A percentile compares a stretch with the other conserved stretches of the same genome.
These are phyloP conservation scores for Patiria miniata DNA, from an alignment of 35 echinoderm and acorn worm genomes.

Conservation along the genomic window DNA sequence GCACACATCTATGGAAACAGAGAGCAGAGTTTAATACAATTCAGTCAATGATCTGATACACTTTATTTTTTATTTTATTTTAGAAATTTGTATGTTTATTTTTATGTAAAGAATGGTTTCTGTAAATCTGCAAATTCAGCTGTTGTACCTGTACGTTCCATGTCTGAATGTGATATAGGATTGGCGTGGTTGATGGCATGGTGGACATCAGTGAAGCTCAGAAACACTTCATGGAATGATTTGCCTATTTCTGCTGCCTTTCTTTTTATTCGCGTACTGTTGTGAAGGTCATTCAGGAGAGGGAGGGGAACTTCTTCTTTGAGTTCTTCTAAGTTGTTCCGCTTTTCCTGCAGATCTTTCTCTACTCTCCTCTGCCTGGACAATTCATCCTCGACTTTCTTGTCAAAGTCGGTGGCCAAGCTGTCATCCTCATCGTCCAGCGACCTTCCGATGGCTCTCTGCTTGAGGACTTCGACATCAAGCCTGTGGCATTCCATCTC, in stretches of 20 bases:
- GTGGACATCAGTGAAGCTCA: not conserved
- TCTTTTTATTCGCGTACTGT: not conserved
- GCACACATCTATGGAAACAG: not conserved
- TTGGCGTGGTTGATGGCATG: not conserved
- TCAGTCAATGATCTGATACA: not conserved
- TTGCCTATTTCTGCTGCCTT: not conserved
- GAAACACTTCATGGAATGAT: not conserved
- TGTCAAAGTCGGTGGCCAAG: not conserved
- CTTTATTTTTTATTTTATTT: not conserved
- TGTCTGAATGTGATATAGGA: not conserved
- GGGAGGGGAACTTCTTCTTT: constrained; percentile 8
- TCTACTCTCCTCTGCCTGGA: not conserved
- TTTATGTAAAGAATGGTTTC: not conserved
- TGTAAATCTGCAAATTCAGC: not conserved
- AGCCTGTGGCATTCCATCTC: constrained; percentile 26
- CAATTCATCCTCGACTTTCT: not conserved
- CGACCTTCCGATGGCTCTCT: not conserved
- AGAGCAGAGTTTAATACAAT: too few species aligned
- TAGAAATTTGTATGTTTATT: not conserved
- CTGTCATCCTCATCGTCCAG: not conserved
- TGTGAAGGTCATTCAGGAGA: not conserved
- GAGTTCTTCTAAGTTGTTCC: not conserved
- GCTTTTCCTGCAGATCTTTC: not conserved
- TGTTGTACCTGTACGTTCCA: not conserved
- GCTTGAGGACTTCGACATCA: not conserved